Base-by-base conservation (phyloP, 2,113 vertebrate genomes). In the Empidonax traillii region DNA sequence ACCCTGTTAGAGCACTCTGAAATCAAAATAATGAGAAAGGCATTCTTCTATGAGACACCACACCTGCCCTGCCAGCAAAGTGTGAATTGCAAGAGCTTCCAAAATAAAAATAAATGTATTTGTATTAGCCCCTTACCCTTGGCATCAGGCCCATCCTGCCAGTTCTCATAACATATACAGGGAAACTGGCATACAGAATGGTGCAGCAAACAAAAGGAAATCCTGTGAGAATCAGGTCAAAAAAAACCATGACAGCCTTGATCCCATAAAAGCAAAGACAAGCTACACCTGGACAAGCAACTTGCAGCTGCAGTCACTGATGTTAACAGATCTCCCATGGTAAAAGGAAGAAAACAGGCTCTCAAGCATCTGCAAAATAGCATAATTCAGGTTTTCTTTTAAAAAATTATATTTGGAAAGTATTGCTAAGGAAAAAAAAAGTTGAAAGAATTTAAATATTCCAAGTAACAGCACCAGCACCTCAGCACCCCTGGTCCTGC, bases 321-420 rank as follows among this genome's bases (percentile, higher is more conserved):
- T 0, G 0, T 24, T 66, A 84, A 84, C 28, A 75, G 44, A 67
- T 37, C 17, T 55, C 21, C 31, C 0, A 0, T 0, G 1, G 39
- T 2, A 12, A 21, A 37, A 80, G 20, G 43, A 84, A 81, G 47
- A 51, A 84, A 93, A 90, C 6, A 71, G 47, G 33, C 30, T 81
- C 35, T 47, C 27, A 65, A 75, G 24, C 61, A 86, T 24, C 84
- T 78, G 80, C 35, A 86, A 87, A 93, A 90, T 3, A 93, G 35
- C 23, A 1, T 14, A 28, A 62, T 74, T 76, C 51, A 55, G 23
- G 14, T 77, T 74, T 33, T 59, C n/a, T 71, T 77, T 66, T n/a
- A 67, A 71, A 53, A 46, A 67, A 87, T n/a, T 27, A 4, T 5
- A 75, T 68, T 56, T 93, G 14, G 16, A 49, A 94, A 69, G n/a